These are phyloP conservation scores for Oscheius sp. DNA, from an alignment of 2,888 invertebrate species.

Conservation along the genomic window DNA sequence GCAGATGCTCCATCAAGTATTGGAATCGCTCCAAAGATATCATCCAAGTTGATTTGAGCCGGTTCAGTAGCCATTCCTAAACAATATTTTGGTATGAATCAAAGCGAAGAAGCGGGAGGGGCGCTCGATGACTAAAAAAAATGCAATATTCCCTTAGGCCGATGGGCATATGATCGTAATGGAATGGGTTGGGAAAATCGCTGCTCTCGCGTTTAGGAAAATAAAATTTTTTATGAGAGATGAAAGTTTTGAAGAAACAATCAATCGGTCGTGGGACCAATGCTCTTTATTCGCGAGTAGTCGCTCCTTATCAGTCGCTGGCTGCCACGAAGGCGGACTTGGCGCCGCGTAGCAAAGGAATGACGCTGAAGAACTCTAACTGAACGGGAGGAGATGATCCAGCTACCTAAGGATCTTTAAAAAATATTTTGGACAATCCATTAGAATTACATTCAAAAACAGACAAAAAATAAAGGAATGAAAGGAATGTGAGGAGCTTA, in stretches of 20 bases:
- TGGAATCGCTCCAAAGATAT: conserved; percentile 43
- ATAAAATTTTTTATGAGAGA: not conserved
- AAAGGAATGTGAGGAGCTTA: not conserved
- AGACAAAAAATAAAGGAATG: not conserved
- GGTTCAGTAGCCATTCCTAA: conserved; percentile 22
- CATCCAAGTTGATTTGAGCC: conserved; percentile 46
- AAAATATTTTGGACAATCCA: too few relatives aligned
- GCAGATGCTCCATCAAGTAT: conserved; percentile 21
- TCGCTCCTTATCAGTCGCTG: conserved; percentile 26
- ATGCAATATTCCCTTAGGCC: not conserved
- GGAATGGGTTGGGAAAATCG: conserved; percentile 7
- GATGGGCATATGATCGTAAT: not conserved
- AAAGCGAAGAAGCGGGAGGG: not conserved
- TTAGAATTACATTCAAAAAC: not conserved
- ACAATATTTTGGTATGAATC: not conserved
- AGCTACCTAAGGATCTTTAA: not conserved
- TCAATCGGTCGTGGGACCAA: conserved; percentile 29
- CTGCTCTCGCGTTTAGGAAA: not conserved
- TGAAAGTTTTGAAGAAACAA: not conserved
- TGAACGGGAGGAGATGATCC: not conserved
- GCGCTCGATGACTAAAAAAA: not conserved
- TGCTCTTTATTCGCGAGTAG: conserved; percentile 33
- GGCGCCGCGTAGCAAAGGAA: conserved; percentile 21
- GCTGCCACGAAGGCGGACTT: conserved; percentile 30
- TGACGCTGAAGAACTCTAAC: not conserved